Conservation (phyloP, 2,888 invertebrate genomes). For the Cremastinae sp. region DNA sequence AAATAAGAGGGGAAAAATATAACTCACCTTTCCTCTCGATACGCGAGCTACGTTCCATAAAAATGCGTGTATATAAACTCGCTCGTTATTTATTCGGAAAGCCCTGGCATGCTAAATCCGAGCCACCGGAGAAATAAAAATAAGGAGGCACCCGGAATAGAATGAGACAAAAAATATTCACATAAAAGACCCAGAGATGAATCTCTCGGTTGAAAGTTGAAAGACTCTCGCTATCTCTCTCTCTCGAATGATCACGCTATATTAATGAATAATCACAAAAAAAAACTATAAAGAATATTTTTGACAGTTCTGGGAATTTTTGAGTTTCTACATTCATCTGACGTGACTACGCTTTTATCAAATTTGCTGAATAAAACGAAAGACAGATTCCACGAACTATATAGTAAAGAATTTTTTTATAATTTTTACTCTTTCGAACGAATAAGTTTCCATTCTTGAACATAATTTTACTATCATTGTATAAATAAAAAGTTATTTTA, state of each 20-base stretch:
- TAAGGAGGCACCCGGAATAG: constrained; percentile 5
- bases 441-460: not conserved
- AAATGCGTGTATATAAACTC: constrained; percentile 3
- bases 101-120: constrained; percentile 63
- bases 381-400: too few species aligned
- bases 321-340: too few species aligned
- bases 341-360: too few species aligned
- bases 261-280: too few species aligned
- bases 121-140: constrained; percentile 39
- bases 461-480: constrained; percentile 29
- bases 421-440: constrained; percentile 3
- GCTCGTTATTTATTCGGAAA: constrained; percentile 66
- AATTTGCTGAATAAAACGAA: too few species aligned
- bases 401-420: too few species aligned
- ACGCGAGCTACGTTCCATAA: not conserved
- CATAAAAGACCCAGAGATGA: constrained; percentile 39
- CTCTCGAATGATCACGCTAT: too few species aligned
- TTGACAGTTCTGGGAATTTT: too few species aligned
- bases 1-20: constrained; percentile 25
- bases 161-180: constrained; percentile 14
- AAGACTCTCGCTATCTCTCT: too few species aligned
- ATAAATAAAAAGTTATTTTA: constrained; percentile 20
- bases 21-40: constrained; percentile 17
- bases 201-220: not conserved
- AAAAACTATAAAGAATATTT: too few species aligned